phyloP scores from a whole-genome alignment of 2,113 vertebrate species.

The Catharus minimus region DNA sequence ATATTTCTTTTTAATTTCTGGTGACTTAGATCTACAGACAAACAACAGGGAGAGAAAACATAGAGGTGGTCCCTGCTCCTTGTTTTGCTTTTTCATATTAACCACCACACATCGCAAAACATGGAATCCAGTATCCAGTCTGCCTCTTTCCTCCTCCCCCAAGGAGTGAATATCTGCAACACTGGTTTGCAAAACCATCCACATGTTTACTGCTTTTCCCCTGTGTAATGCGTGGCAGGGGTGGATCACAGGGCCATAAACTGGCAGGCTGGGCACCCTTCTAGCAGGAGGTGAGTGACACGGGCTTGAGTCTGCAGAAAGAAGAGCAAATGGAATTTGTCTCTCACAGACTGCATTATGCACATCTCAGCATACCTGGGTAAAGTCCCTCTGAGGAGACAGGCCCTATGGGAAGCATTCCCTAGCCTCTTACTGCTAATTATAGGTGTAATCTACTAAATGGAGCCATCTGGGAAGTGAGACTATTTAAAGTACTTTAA shows the following conservation, averaged over 20 bases:
- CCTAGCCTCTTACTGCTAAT: not conserved
- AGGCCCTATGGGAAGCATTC: not conserved
- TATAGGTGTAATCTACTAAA: constrained; percentile 8
- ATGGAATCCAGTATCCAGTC: not conserved
- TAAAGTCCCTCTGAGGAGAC: not conserved
- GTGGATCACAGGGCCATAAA: not conserved
- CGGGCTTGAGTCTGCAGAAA: not conserved
- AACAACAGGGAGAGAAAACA: not conserved
- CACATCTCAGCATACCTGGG: not conserved
- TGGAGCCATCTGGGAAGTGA: constrained; percentile 5
- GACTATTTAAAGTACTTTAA: constrained; percentile 2
- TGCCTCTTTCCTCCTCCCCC: not conserved
- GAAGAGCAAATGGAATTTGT: not conserved
- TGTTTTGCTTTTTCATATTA: not conserved
- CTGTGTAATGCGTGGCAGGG: rapidly evolving
- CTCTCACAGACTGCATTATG: not conserved
- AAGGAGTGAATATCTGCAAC: not conserved
- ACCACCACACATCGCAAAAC: not conserved
- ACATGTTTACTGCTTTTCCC: not conserved
- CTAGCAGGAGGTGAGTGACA: not conserved
- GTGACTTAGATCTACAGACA: not conserved
- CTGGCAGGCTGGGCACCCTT: not conserved
- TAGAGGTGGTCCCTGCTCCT: not conserved
- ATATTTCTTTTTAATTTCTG: not conserved
- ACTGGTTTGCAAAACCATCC: not conserved